Evolutionary conservation across 2,113 vertebrate genomes (phyloP).

Genomic region (Suncus etruscus): DNA sequence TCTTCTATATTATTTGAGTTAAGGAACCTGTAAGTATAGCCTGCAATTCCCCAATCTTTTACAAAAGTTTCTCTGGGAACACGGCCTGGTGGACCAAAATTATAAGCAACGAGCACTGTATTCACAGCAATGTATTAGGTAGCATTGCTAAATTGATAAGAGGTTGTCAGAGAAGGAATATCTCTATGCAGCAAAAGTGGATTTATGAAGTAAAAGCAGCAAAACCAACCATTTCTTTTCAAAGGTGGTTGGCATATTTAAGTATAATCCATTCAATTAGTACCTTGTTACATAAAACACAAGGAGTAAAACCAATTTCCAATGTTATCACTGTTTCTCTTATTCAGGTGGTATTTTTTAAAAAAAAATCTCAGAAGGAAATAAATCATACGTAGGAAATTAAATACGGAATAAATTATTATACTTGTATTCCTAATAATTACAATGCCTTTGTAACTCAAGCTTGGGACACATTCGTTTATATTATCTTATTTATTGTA

Average conservation of each 20-base stretch:
- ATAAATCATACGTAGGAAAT: constrained; percentile 62
- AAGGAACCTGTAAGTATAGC: constrained; percentile 64
- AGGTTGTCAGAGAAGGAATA: constrained; percentile 75
- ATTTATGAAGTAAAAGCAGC: constrained; percentile 75
- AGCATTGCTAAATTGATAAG: constrained; percentile 74
- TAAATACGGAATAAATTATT: constrained; percentile 67
- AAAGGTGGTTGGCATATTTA: constrained; percentile 74
- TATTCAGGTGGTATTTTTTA: constrained; percentile 56
- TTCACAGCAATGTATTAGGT: constrained; percentile 74
- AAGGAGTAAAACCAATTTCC: constrained; percentile 63
- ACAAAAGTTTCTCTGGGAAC: constrained; percentile 54
- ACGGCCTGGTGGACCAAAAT: background rate
- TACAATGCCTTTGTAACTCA: constrained; percentile 60
- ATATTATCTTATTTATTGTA: constrained; percentile 29
- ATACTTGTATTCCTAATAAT: constrained; percentile 58
- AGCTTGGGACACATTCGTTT: constrained; percentile 59
- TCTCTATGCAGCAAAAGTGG: constrained; percentile 75
- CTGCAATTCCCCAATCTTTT: constrained; percentile 53
- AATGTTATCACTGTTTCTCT: constrained; percentile 60
- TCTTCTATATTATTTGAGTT: constrained; percentile 50
- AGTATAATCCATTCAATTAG: constrained; percentile 57
- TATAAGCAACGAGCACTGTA: constrained; percentile 72
- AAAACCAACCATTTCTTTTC: constrained; percentile 71
- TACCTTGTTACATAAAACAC: constrained; percentile 62
- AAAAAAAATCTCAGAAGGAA: constrained; percentile 69